Percentiles rank a stretch among this genome's conserved stretches.
These are phyloP conservation scores for Scyliorhinus canicula DNA, from an alignment of 2,797 vertebrate genomes.

Conservation along the genomic window DNA sequence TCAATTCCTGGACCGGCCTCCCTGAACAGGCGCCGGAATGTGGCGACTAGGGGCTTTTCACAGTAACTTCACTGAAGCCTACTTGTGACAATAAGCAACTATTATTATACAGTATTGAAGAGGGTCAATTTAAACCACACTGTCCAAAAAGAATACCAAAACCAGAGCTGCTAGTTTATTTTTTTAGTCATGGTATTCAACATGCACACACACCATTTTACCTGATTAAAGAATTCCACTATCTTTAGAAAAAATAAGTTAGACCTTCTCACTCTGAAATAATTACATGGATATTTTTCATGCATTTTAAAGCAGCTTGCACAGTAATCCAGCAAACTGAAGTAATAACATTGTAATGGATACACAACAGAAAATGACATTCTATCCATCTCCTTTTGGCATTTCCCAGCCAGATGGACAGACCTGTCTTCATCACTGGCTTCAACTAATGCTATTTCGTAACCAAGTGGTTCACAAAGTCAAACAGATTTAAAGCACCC, in stretches of 20 bases:
- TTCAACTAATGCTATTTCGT: neutral
- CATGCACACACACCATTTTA: neutral
- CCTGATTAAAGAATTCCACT: neutral
- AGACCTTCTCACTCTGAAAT: neutral
- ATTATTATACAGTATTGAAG: too few relatives aligned
- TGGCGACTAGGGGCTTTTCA: too few relatives aligned
- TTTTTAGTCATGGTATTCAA: neutral
- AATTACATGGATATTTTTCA: constrained; percentile 14
- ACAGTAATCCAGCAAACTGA: neutral
- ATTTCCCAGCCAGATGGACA: neutral
- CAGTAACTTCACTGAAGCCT: too few relatives aligned
- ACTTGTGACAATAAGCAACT: too few relatives aligned
- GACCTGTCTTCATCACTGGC: neutral
- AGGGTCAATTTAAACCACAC: neutral
- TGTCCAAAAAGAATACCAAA: neutral
- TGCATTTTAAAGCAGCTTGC: neutral
- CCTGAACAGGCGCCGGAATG: too few relatives aligned
- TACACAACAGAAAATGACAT: neutral
- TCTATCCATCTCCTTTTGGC: neutral
- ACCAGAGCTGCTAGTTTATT: neutral
- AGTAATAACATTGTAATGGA: constrained; percentile 18
- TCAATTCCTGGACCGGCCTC: too few relatives aligned
- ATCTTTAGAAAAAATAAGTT: neutral
- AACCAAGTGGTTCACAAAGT: neutral
- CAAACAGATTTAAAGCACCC: neutral